A percentile compares a stretch with the other conserved stretches of the same genome.
Conservation (phyloP, 2,113 vertebrate species). For the Pluvianellus socialis region DNA sequence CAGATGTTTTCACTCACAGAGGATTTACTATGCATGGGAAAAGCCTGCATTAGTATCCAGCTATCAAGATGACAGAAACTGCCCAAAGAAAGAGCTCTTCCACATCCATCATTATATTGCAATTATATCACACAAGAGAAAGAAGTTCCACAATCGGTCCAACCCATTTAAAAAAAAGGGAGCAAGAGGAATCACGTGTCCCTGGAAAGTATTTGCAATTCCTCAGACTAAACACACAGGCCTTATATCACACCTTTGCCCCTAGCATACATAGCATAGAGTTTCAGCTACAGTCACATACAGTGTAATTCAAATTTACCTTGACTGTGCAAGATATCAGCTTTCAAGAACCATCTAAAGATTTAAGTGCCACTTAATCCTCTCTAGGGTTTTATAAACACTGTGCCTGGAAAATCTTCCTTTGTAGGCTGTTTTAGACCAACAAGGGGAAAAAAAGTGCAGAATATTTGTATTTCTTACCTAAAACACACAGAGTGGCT, state of each 20-base stretch:
- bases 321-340: neutral
- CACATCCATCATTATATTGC: neutral
- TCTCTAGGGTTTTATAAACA: slow-evolving; percentile 22
- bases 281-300: neutral
- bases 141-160: neutral
- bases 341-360: neutral
- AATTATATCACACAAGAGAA: neutral
- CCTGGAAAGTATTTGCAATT: neutral
- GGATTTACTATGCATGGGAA: neutral
- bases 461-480: neutral
- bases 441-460: neutral
- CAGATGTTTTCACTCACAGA: neutral
- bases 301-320: neutral
- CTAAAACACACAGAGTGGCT: neutral
- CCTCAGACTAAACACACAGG: neutral
- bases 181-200: neutral
- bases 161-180: neutral
- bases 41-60: neutral
- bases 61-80: neutral
- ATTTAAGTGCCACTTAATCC: neutral
- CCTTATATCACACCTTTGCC: neutral
- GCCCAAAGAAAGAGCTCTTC: neutral
- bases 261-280: neutral
- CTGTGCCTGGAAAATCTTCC: neutral
- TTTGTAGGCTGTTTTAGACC: neutral